Base-by-base conservation (phyloP, 2,797 vertebrate species). In the Tokudaia muenninki region DNA sequence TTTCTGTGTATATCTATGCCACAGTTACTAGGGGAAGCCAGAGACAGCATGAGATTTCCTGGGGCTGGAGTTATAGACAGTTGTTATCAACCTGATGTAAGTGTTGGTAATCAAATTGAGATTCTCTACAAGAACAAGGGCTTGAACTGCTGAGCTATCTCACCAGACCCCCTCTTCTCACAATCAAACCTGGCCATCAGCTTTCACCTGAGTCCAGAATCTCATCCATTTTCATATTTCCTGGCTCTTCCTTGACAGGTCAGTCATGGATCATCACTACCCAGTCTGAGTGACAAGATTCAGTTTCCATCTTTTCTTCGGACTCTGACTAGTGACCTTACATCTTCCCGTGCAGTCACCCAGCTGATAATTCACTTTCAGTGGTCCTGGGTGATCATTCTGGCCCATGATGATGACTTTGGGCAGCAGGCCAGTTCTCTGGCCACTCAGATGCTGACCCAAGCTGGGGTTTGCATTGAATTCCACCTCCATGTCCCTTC, bases 241-340 rank as follows among this genome's bases (percentile, higher is more conserved):
- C 17, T 65, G 61, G 17, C 29, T 47, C 5, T 84, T 34, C 37
- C 24, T 65, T 84, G 19, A 50, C 41, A 86, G 83, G 34, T 97
- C 41, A 93, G 96, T 57, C 78, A 96, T 19, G 6, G 12, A 13
- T 90, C 77, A 41, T 81, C 91, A 4, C 44, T 97, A 31, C 34
- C 91, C 47, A 90, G 79, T 37, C 90, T 97, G 26, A 93, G 87
- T 3, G 87, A 97, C 77, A 96, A 92, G 21, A 75, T 67, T 61
- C 78, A 96, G 77, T 96, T 96, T 72, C 98, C 94, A 2, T 97
- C 97, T 37, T 98, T 97, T 67, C 70, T 95, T 34, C n/a, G 88
- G 11, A 96, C 96, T 1, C 29, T 67, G 22, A 41, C 91, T 55
- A 91, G 72, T 78, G 92, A 95, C 87, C 52, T 72, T 19, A 50